Evolutionary conservation across 2,797 vertebrate genomes (phyloP).

Genomic region (Leucoraja ocellata): DNA sequence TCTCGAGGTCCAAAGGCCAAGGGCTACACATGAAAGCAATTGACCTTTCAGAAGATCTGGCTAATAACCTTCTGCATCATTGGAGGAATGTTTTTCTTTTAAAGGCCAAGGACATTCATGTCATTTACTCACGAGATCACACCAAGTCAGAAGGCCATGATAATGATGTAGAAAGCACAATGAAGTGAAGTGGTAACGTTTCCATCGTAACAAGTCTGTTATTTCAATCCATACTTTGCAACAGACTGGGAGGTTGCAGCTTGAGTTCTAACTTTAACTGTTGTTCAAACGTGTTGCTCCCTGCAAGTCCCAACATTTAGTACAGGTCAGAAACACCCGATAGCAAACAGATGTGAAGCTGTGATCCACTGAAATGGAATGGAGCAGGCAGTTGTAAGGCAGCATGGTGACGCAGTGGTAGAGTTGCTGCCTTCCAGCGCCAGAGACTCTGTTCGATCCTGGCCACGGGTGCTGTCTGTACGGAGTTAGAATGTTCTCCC

Average conservation of each 20-base stretch:
- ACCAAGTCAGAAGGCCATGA: background rate
- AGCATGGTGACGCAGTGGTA: too few species aligned
- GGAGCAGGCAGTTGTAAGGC: background rate
- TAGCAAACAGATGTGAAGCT: background rate
- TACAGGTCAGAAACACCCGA: background rate
- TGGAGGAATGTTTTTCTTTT: slow-evolving; percentile 26
- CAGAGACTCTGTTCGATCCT: too few species aligned
- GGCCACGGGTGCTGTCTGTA: too few species aligned
- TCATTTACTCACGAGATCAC: background rate
- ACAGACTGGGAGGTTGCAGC: background rate
- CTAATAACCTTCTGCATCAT: background rate
- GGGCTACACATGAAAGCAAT: slow-evolving; percentile 26
- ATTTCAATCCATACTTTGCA: background rate
- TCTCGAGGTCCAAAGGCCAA: background rate
- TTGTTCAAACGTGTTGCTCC: background rate
- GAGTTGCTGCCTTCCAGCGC: too few species aligned
- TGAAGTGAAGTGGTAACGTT: background rate
- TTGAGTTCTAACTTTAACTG: background rate
- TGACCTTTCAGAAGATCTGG: background rate
- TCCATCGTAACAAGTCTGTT: background rate
- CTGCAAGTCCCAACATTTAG: background rate
- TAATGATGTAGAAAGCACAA: background rate
- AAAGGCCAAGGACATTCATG: slow-evolving; percentile 19
- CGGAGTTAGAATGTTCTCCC: too few species aligned
- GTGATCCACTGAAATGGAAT: background rate